phyloP scores from a whole-genome alignment of 2,797 vertebrate species.

The Aldrovandia affinis region DNA sequence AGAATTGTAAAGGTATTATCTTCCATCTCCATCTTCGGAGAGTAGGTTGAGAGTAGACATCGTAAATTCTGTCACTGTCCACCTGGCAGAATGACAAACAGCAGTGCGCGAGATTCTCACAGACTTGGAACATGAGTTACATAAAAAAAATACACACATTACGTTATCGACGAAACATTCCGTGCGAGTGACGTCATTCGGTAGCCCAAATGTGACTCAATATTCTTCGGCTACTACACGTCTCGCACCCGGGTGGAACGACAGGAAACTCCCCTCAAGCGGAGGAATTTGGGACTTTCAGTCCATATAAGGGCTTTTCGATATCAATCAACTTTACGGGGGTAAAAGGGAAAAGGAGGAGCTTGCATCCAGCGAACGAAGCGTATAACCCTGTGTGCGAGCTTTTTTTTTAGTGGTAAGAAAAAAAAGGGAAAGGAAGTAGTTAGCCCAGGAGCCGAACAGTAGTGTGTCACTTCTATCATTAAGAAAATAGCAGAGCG shows the following conservation, averaged over 20 bases:
- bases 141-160: neutral
- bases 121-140: neutral
- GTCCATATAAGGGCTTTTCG: slow-evolving; percentile 16
- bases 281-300: slow-evolving; percentile 1
- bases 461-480: neutral
- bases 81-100: neutral
- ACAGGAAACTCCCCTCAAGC: slow-evolving; percentile 9
- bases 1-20: neutral
- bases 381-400: neutral
- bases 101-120: neutral
- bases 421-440: neutral
- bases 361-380: slow-evolving; percentile 1
- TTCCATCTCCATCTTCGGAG: neutral
- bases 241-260: neutral
- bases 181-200: neutral
- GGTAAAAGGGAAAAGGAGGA: slow-evolving; percentile 1
- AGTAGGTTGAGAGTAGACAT: neutral
- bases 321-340: slow-evolving; percentile 3
- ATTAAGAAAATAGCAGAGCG: slow-evolving; percentile 8
- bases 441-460: neutral
- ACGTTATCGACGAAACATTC: slow-evolving; percentile 9
- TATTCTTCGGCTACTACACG: slow-evolving; percentile 16
- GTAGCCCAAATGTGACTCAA: slow-evolving; percentile 10
- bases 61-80: neutral
- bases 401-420: neutral